A percentile compares a stretch with the other conserved stretches of the same genome.
These are phyloP conservation scores for Drosophila koepferae DNA, from an alignment of 2,888 invertebrate genomes.

Conservation along the genomic window DNA sequence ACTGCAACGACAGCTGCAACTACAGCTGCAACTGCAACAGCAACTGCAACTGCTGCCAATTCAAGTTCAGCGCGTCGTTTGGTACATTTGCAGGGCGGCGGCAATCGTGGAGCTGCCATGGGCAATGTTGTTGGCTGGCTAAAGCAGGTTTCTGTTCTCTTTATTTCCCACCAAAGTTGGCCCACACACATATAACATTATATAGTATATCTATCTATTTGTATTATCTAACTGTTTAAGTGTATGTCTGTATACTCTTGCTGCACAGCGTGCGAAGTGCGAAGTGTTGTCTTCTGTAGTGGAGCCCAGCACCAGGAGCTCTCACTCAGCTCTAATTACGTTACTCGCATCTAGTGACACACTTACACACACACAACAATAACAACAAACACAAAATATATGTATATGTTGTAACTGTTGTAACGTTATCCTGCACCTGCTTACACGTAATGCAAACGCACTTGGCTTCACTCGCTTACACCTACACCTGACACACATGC, in stretches of 20 bases:
- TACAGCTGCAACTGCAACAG: not conserved
- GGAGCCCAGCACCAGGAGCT: slow-evolving; percentile 18
- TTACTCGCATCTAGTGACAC: slow-evolving; percentile 13
- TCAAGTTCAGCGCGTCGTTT: slow-evolving; percentile 74
- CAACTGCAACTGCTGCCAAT: slow-evolving; percentile 43
- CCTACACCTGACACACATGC: not conserved
- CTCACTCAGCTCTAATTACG: slow-evolving; percentile 37
- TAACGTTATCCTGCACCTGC: slow-evolving; percentile 31
- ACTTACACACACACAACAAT: not conserved
- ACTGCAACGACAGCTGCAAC: not conserved
- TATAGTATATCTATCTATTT: not conserved
- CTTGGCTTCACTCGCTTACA: not conserved
- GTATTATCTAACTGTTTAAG: slow-evolving; percentile 1
- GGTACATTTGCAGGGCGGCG: slow-evolving; percentile 87
- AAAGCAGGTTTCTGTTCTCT: slow-evolving; percentile 88
- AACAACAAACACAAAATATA: not conserved
- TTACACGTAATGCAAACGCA: slow-evolving; percentile 33
- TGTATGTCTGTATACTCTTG: slow-evolving; percentile 15
- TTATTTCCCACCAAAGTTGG: slow-evolving; percentile 6
- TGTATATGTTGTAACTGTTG: slow-evolving; percentile 17
- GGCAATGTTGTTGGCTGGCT: slow-evolving; percentile 93
- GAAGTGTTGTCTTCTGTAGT: not conserved
- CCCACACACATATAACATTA: not conserved
- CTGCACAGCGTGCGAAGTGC: slow-evolving; percentile 6
- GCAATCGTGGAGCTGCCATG: slow-evolving; percentile 87